These are phyloP conservation scores for Puffinus mauretanicus DNA, from an alignment of 2,113 vertebrate species.

Conservation along the genomic window DNA sequence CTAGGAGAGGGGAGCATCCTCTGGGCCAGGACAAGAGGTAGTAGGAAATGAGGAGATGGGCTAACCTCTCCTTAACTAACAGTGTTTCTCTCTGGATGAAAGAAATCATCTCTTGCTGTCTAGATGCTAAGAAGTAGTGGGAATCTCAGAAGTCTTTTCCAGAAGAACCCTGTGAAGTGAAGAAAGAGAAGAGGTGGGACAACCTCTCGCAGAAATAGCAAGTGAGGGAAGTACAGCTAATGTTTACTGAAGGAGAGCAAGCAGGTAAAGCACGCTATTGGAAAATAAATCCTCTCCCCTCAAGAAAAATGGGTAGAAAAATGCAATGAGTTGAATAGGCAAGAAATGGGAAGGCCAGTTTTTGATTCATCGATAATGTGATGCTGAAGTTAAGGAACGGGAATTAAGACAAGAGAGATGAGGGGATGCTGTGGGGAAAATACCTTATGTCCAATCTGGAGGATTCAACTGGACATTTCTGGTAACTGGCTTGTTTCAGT, in stretches of 20 bases:
- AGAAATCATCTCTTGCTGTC: neutral
- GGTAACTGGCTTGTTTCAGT: neutral
- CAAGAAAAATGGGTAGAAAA: neutral
- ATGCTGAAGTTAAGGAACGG: neutral
- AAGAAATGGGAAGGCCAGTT: neutral
- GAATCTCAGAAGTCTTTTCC: neutral
- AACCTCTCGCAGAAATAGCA: neutral
- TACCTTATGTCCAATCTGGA: neutral
- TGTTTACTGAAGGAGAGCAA: neutral
- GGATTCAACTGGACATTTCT: neutral
- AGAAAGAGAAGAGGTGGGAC: neutral
- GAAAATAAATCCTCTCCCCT: neutral
- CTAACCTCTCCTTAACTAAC: neutral
- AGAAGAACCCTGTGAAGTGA: neutral
- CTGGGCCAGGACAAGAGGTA: neutral
- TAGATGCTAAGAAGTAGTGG: neutral
- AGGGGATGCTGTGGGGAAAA: neutral
- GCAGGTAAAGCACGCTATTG: neutral
- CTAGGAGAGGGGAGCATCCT: neutral
- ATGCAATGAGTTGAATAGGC: neutral
- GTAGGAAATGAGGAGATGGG: neutral
- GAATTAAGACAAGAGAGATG: neutral
- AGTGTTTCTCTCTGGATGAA: neutral
- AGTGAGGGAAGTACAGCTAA: neutral
- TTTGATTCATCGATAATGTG: neutral